Percentiles rank a stretch among this genome's conserved stretches.
phyloP scores from a whole-genome alignment of 1,140 invertebrate genomes.

The Megalopta genalis region DNA sequence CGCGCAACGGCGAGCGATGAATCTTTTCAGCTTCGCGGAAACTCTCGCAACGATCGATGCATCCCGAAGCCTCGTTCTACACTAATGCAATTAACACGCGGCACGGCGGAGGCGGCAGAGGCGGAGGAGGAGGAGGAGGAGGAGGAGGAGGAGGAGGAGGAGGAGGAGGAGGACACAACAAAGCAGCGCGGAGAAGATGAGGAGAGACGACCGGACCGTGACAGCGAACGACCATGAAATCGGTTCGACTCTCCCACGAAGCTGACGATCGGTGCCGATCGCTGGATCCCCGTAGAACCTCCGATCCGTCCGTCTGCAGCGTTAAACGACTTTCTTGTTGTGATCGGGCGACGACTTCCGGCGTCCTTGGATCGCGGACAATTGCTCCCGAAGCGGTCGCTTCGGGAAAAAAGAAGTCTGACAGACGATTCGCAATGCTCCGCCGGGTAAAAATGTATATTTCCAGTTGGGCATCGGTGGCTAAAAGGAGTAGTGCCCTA shows the following conservation, averaged over 20 bases:
- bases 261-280: slow-evolving; percentile 14
- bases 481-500: too few species aligned
- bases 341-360: not conserved
- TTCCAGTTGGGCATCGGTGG: too few species aligned
- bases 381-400: too few species aligned
- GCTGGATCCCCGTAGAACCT: slow-evolving; percentile 11
- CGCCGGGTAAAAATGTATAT: too few species aligned
- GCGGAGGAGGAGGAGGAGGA: too few species aligned
- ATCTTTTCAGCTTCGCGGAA: slow-evolving; percentile 27
- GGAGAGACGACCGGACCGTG: slow-evolving; percentile 59
- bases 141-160: not conserved
- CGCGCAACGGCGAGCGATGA: not conserved
- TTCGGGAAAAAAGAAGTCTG: too few species aligned
- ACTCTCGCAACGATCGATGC: slow-evolving; percentile 38
- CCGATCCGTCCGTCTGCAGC: not conserved
- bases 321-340: slow-evolving; percentile 21
- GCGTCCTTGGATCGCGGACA: too few species aligned
- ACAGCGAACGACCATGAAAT: slow-evolving; percentile 70
- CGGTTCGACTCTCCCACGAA: slow-evolving; percentile 65
- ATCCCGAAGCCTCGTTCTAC: slow-evolving; percentile 35
- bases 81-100: slow-evolving; percentile 67
- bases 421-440: too few species aligned
- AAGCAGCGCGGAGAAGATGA: slow-evolving; percentile 44
- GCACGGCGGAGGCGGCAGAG: slow-evolving; percentile 43
- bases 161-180: slow-evolving; percentile 45